Base-by-base conservation (phyloP, 2,113 vertebrate genomes). In the Trematomus loennbergii region DNA sequence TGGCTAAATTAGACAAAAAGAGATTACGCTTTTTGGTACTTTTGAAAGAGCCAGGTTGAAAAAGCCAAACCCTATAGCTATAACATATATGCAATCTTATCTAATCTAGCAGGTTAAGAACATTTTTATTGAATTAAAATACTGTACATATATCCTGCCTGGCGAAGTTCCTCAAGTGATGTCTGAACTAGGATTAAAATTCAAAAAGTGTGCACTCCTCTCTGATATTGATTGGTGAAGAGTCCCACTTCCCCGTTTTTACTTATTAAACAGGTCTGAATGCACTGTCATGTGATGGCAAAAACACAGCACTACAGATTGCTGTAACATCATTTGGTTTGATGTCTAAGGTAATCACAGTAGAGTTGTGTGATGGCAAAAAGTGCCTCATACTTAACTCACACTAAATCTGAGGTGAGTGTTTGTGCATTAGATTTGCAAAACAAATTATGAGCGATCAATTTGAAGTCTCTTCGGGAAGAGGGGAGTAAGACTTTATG, bases 381-480 rank as follows among this genome's bases (percentile, higher is more conserved):
- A 20, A 63, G 18, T 15, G 18, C 18, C 29, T 46, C 40, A 50
- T 12, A 33, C 10, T 50, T 22, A 25, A 50, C 22, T 79, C 45
- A 49, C 72, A n/a, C 60, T 57, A n/a, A 18, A 15, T 22, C 53
- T 58, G 62, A 67, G 25, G 36, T 58, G 40, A 61, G 12, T 5
- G 43, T 63, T 63, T 15, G 49, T 60, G 63, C 45, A 15, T 58
- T 64, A 9, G 4, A 45, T 45, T 20, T 33, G 63, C 1, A 0
- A 10, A 61, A 22, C 12, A 53, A 62, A 77, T 55, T 59, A 18
- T 59, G 59, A 70, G 52, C 40, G 53, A 75, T 54, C 53, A 52
- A 16, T 50, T 18, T 18, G 45, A 63, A 62, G 81, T 73, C 74
- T 72, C 65, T 29, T 67, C 57, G 0, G 10, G 4, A 16, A 60